Base-by-base conservation (phyloP, 2,797 vertebrate species). In the Myripristis murdjan region DNA sequence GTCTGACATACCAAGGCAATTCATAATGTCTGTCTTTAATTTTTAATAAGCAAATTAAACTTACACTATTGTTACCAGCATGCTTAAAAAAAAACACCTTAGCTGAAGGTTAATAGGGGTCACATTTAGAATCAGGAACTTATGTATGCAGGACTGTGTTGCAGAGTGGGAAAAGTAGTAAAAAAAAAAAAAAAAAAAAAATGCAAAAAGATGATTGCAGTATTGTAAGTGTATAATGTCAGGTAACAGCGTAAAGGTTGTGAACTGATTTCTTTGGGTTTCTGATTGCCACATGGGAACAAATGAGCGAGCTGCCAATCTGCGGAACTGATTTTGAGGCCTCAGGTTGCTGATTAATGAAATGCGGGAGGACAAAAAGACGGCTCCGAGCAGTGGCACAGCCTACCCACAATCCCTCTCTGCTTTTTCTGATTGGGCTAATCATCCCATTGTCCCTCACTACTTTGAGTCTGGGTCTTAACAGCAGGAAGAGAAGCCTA, bases 401-500 rank as follows among this genome's bases (percentile, higher is more conserved):
- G 72, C 72, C 80, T 86, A 89, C 85, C 87, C 87, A 89, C 85
- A 89, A 89, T 93, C 81, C 89, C 70, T 83, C 79, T 33, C 86
- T 84, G 76, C 86, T 85, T 78, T 83, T 85, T 82, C 86, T 93
- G 93, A 93, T 93, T 92, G 91, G 81, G 75, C 90, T 93, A 93
- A 94, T 93, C 92, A 93, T 79, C 86, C 75, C 77, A 92, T 93
- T 93, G 89, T 93, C 90, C 90, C 84, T 72, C 80, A 66, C 73
- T 83, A 79, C 84, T 90, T 77, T 78, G 44, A 67, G 44, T 66
- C 64, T 47, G 51, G 69, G 61, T 81, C 75, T 70, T 75, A 74
- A 75, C 64, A 1, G 56, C 35, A 56, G 64, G 60, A 81, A 76
- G 52, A 81, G 78, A 85, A 83, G 59, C 55, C 26, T 3, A 51